Conservation (phyloP, 2,797 vertebrate genomes). For the Diglossa cyanea region DNA sequence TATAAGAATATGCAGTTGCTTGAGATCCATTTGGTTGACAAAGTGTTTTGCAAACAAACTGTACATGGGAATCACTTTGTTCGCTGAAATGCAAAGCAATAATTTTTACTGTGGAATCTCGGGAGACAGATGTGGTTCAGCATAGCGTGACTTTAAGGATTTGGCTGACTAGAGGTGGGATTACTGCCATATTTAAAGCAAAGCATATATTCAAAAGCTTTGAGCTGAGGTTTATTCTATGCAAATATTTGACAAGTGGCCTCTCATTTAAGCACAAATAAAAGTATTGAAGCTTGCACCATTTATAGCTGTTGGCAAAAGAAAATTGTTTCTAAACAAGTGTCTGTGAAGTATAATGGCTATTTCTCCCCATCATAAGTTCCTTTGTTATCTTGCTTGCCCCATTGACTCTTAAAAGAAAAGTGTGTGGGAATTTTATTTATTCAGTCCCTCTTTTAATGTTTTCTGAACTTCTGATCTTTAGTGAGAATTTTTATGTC, state of each 20-base stretch:
- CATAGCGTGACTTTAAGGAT: background rate
- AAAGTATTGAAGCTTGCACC: conserved; percentile 20
- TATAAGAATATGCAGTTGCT: background rate
- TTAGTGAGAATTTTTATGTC: background rate
- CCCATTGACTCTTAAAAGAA: background rate
- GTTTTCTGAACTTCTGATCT: conserved; percentile 24
- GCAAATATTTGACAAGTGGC: background rate
- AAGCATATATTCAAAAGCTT: background rate
- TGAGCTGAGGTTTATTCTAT: conserved; percentile 8
- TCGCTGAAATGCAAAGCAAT: background rate
- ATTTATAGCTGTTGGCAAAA: conserved; percentile 5
- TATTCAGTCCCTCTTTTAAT: background rate
- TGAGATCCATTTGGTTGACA: conserved; percentile 38
- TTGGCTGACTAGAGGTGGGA: background rate
- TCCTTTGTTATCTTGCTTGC: background rate
- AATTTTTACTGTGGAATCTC: conserved; percentile 22
- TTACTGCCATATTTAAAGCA: conserved; percentile 30
- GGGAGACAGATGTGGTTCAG: conserved; percentile 8
- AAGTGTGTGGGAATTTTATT: background rate
- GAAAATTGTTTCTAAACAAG: conserved; percentile 23
- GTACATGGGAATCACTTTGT: conserved; percentile 23
- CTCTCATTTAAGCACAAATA: conserved; percentile 34
- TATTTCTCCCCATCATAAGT: background rate
- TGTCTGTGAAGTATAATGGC: background rate
- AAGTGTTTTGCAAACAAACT: conserved; percentile 56